Conservation (phyloP, 2,113 vertebrate genomes). For the Nettapus auritus region DNA sequence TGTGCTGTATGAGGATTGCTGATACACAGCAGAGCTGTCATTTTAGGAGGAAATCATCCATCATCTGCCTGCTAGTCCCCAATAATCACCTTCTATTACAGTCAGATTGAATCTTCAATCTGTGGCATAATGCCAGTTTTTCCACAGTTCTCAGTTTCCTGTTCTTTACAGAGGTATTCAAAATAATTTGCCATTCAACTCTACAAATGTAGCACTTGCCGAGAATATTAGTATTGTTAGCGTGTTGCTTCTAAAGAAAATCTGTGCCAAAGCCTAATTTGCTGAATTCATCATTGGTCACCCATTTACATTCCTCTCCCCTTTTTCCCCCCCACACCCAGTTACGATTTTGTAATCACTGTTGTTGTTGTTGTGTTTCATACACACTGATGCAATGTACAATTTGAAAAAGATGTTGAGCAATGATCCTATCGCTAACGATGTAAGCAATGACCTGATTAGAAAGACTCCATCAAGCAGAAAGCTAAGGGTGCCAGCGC, state of each 20-base stretch:
- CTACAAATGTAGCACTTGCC: conserved; percentile 69
- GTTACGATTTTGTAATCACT: conserved; percentile 11
- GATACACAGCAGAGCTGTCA: conserved; percentile 76
- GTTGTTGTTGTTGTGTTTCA: not conserved
- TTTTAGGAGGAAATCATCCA: conserved; percentile 80
- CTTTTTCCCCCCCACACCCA: not conserved
- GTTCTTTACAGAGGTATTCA: conserved; percentile 79
- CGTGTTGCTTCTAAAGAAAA: conserved; percentile 64
- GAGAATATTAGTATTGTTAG: conserved; percentile 76
- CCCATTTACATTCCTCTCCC: not conserved
- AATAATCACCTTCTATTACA: conserved; percentile 83
- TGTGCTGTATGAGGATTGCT: conserved; percentile 53
- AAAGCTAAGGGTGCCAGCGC: conserved; percentile 37
- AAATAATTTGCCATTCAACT: conserved; percentile 79
- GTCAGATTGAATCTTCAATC: conserved; percentile 79
- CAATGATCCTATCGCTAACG: conserved; percentile 64
- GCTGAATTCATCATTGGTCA: conserved; percentile 37
- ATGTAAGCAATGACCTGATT: conserved; percentile 69
- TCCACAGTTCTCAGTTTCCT: conserved; percentile 78
- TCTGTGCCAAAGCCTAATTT: not conserved
- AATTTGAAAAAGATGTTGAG: conserved; percentile 48
- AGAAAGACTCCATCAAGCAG: conserved; percentile 53
- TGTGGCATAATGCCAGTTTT: conserved; percentile 76
- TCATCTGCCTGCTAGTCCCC: conserved; percentile 78
- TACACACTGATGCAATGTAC: conserved; percentile 38